Evolutionary conservation across 1,140 invertebrate genomes (phyloP), one percentile per base, ranked within the genome.

Genomic region (Zaprionus kolodkinae): DNA sequence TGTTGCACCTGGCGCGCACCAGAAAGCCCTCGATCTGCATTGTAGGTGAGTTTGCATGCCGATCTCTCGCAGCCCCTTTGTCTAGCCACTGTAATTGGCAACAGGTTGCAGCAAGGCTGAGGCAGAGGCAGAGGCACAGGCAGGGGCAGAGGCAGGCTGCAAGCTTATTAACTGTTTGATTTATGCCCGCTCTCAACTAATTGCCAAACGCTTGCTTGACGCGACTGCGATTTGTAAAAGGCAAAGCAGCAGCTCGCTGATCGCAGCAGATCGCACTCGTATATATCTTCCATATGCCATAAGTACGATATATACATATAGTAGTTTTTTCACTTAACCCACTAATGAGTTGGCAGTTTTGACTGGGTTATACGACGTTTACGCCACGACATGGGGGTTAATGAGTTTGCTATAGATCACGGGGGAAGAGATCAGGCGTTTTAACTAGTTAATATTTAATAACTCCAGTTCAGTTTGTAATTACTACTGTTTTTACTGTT

Each of bases 81-180:
- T 33, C 52, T 65, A 36, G 35, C 43, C 50, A 68, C 30, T 73
- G 65, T 45, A 73, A 62, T 73, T 67, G 69, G 64, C 78, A 81
- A 81, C 82, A 77, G 73, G 81, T 85, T 81, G 70, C 64, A 62
- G 43, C 64, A 57, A 55, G 27, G 3, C 27, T 5, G 27, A 30
- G 27, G 27, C 27, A 30, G 27, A 30, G 27, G 27, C 27, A 48
- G 75, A 30, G 27, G 6, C 3, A 3, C 27, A 48, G 75, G 72
- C 70, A 57, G 66, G 60, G 27, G 6, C 3, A 3, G 1, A 48
- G 75, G 72, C 70, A 57, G 66, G 60, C 45, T 33, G 48, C 57
- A 69, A 69, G 82, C 83, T 78, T 87, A 87, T 85, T 85, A 82
- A 63, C 69, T 40, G 27, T 64, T 54, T 85, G 82, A 85, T 86